Percentiles rank a stretch among this genome's conserved stretches.
phyloP scores from a whole-genome alignment of 2,888 invertebrate genomes.

The Miltochrista miniata region DNA sequence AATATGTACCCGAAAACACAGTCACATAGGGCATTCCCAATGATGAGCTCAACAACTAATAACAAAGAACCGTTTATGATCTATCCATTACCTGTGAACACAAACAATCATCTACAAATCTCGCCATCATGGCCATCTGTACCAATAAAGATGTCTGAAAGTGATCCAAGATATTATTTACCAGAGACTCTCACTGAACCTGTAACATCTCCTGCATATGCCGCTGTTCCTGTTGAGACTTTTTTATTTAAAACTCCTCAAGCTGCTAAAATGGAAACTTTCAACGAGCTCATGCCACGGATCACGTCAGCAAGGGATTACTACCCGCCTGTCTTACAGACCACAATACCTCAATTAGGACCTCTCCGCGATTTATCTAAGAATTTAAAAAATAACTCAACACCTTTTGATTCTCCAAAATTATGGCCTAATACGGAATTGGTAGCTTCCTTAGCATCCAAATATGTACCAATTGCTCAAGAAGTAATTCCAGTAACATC shows the following conservation, averaged over 20 bases:
- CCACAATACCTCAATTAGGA: too few species aligned
- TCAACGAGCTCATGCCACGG: neutral
- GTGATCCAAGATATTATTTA: neutral
- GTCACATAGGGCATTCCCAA: too few species aligned
- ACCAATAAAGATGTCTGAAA: neutral
- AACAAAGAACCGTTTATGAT: too few species aligned
- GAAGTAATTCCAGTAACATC: neutral
- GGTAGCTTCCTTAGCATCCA: neutral
- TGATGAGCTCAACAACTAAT: too few species aligned
- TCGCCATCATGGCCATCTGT: neutral
- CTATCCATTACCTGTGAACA: too few species aligned
- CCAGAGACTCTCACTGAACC: neutral
- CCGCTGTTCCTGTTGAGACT: neutral
- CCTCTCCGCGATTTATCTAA: too few species aligned
- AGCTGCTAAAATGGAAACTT: neutral
- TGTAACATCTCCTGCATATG: neutral
- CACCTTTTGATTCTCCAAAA: too few species aligned
- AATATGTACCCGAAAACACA: too few species aligned
- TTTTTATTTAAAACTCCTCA: neutral
- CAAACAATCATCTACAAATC: too few species aligned
- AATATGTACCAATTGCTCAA: neutral
- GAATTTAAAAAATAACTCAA: too few species aligned
- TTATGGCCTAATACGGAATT: neutral
- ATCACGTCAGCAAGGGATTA: too few species aligned
- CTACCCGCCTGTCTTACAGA: neutral